A percentile compares a stretch with the other conserved stretches of the same genome.
Evolutionary conservation across 2,113 vertebrate species (phyloP).

Genomic region (Dicrurus megarhynchus): DNA sequence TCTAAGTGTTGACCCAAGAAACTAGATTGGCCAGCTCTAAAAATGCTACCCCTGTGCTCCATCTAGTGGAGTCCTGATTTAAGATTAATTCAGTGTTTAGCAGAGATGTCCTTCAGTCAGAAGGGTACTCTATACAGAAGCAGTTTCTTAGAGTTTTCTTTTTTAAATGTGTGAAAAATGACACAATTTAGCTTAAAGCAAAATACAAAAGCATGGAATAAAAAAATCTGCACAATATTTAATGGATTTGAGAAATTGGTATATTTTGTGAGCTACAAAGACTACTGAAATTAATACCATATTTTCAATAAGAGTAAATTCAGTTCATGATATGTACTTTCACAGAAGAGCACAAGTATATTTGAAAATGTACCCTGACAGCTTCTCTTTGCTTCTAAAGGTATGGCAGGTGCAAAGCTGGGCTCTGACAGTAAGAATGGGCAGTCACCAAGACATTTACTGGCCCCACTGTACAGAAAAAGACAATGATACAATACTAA

Average conservation of each 20-base stretch:
- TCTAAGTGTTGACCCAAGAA: not conserved
- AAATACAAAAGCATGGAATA: not conserved
- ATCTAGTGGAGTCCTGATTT: conserved; percentile 74
- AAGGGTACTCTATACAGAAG: not conserved
- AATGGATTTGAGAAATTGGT: not conserved
- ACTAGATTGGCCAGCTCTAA: not conserved
- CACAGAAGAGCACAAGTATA: not conserved
- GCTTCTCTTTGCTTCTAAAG: not conserved
- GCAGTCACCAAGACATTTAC: not conserved
- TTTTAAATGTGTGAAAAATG: not conserved
- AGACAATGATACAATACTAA: not conserved
- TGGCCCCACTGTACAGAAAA: not conserved
- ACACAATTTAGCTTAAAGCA: not conserved
- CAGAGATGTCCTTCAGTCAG: not conserved
- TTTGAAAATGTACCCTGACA: not conserved
- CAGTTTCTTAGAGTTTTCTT: not conserved
- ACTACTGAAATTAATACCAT: not conserved
- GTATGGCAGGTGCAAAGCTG: not conserved
- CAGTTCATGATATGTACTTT: not conserved
- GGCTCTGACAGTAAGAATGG: not conserved
- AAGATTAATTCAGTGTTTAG: not conserved
- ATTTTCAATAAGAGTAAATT: not conserved
- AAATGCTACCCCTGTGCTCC: conserved; percentile 74
- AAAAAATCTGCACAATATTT: not conserved
- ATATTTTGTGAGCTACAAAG: not conserved